phyloP scores from a whole-genome alignment of 64 coral and sea anemone species.

The Stichodactyla helianthus region DNA sequence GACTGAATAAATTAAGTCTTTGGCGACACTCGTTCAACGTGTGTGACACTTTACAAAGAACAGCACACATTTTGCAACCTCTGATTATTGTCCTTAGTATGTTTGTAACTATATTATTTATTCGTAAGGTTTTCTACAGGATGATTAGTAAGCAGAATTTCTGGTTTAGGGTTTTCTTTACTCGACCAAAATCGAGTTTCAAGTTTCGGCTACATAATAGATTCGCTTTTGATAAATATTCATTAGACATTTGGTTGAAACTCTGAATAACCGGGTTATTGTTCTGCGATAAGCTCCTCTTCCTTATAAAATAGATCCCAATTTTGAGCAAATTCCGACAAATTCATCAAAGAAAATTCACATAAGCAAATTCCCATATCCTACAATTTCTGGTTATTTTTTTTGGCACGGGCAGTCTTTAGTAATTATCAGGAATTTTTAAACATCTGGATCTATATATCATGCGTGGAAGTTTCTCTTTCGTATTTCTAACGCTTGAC shows the following conservation, averaged over 20 bases:
- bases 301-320: not conserved
- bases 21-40: conserved; percentile 14
- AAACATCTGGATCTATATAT: not conserved
- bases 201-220: not conserved
- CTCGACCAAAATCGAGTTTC: not conserved
- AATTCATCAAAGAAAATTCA: not conserved
- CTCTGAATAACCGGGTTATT: not conserved
- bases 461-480: not conserved
- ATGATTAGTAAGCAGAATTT: not conserved
- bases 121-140: not conserved
- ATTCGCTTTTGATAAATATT: conserved; percentile 11
- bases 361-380: not conserved
- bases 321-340: not conserved
- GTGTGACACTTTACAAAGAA: conserved; percentile 16
- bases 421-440: not conserved
- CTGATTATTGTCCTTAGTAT: not conserved
- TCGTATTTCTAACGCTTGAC: not conserved
- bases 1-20: conserved; percentile 56
- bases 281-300: conserved; percentile 5
- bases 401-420: not conserved
- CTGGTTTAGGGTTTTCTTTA: not conserved
- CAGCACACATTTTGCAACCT: conserved; percentile 5
- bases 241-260: not conserved
- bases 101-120: not conserved
- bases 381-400: not conserved